phyloP scores from a whole-genome alignment of 2,888 invertebrate genomes.

The Volucella inflata region DNA sequence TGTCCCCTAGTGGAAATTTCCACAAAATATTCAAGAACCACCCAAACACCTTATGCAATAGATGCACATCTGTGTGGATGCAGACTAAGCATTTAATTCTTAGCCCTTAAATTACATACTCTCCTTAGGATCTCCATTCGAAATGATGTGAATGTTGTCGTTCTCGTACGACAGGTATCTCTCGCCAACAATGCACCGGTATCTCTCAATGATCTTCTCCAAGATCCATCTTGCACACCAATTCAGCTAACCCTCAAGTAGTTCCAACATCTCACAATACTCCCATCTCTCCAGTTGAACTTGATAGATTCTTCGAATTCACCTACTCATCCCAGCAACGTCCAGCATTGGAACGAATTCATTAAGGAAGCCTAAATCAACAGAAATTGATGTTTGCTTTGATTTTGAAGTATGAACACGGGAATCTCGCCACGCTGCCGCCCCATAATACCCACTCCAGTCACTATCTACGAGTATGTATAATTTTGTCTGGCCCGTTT shows the following conservation, averaged over 20 bases:
- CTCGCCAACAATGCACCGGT: slow-evolving; percentile 17
- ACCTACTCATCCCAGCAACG: slow-evolving; percentile 4
- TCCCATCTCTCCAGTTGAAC: slow-evolving; percentile 38
- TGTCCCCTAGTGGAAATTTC: background rate
- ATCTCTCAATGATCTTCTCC: slow-evolving; percentile 24
- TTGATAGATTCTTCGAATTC: slow-evolving; percentile 70
- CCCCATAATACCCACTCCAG: slow-evolving; percentile 55
- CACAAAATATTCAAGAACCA: background rate
- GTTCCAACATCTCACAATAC: slow-evolving; percentile 30
- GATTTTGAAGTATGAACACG: slow-evolving; percentile 68
- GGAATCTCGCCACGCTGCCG: slow-evolving; percentile 62
- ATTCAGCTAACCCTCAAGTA: slow-evolving; percentile 39
- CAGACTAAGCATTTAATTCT: slow-evolving; percentile 1
- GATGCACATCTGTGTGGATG: background rate
- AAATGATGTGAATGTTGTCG: slow-evolving; percentile 7
- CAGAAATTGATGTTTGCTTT: slow-evolving; percentile 67
- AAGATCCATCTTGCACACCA: slow-evolving; percentile 52
- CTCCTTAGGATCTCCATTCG: too few relatives aligned
- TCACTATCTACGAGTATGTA: background rate
- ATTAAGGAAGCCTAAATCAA: slow-evolving; percentile 71
- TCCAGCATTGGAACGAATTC: slow-evolving; percentile 62
- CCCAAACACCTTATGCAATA: background rate
- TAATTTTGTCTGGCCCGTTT: background rate
- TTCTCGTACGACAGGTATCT: slow-evolving; percentile 34
- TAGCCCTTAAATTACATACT: slow-evolving; percentile 32